Evolutionary conservation across 2,113 vertebrate genomes (phyloP).

Genomic region (Petrocephalus microphthalmus): DNA sequence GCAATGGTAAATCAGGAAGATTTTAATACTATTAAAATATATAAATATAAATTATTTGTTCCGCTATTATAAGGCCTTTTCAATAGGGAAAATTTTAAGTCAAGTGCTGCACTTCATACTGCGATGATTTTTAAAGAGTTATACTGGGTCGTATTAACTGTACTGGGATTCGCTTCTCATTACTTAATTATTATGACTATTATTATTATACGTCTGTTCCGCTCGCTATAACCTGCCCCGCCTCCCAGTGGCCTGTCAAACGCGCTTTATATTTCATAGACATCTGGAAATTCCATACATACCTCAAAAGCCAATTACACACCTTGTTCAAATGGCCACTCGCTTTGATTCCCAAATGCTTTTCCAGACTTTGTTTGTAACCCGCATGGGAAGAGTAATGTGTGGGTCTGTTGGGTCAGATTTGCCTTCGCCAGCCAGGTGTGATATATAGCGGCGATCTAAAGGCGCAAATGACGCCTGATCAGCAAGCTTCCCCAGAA

Average conservation of each 20-base stretch:
- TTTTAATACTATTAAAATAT: too few relatives aligned
- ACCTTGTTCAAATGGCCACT: constrained; percentile 77
- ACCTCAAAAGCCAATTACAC: constrained; percentile 80
- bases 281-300: constrained; percentile 95
- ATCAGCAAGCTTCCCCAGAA: background rate
- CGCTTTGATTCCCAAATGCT: constrained; percentile 71
- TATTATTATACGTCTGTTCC: background rate
- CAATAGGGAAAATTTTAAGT: background rate
- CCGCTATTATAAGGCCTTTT: background rate
- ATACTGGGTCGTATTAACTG: background rate
- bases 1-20: background rate
- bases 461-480: background rate
- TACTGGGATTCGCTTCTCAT: background rate
- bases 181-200: background rate
- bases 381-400: constrained; percentile 4
- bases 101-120: background rate
- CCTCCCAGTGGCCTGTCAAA: constrained; percentile 79
- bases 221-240: constrained; percentile 42
- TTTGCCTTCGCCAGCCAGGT: background rate
- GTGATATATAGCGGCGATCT: background rate
- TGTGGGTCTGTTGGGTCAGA: background rate
- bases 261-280: constrained; percentile 69
- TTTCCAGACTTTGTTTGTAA: constrained; percentile 60
- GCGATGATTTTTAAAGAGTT: background rate
- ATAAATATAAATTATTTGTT: background rate